Percentiles rank a stretch among this genome's conserved stretches.
Evolutionary conservation across 2,797 vertebrate species (phyloP).

Genomic region (Mionectes olivaceus): DNA sequence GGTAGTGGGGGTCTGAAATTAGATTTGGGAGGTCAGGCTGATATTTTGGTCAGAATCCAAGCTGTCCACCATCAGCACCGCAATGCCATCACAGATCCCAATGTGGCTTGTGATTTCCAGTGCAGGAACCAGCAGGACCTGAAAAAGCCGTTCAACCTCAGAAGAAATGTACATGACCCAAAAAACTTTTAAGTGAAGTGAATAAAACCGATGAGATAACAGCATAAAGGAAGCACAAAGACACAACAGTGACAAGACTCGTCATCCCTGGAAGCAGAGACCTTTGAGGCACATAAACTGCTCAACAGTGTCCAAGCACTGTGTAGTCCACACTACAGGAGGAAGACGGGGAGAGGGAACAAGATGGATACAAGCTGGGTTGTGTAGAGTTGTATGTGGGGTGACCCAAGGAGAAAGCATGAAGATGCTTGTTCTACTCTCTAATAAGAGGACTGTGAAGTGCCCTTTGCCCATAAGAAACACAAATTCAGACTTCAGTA

Average conservation of each 20-base stretch:
- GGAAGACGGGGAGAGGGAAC: background rate
- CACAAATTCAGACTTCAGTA: background rate
- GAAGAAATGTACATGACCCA: background rate
- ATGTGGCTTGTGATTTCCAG: background rate
- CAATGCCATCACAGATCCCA: fast-evolving
- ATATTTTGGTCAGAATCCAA: background rate
- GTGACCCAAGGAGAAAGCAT: background rate
- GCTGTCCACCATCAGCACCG: background rate
- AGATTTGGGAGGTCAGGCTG: background rate
- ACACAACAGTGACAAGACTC: background rate
- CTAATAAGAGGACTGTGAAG: background rate
- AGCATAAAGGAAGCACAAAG: background rate
- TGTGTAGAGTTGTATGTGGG: background rate
- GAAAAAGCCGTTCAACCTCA: background rate
- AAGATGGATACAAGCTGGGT: fast-evolving
- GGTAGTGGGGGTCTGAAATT: background rate
- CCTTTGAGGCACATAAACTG: background rate
- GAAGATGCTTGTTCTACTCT: background rate
- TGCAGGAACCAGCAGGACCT: background rate
- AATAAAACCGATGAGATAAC: background rate
- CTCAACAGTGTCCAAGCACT: fast-evolving
- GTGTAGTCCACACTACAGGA: fast-evolving
- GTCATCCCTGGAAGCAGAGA: background rate
- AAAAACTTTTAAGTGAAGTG: background rate
- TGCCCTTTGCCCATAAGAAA: background rate